Percentiles rank a stretch among this genome's conserved stretches.
Evolutionary conservation across 2,888 invertebrate species (phyloP).

Genomic region (Andricus quercusramuli): DNA sequence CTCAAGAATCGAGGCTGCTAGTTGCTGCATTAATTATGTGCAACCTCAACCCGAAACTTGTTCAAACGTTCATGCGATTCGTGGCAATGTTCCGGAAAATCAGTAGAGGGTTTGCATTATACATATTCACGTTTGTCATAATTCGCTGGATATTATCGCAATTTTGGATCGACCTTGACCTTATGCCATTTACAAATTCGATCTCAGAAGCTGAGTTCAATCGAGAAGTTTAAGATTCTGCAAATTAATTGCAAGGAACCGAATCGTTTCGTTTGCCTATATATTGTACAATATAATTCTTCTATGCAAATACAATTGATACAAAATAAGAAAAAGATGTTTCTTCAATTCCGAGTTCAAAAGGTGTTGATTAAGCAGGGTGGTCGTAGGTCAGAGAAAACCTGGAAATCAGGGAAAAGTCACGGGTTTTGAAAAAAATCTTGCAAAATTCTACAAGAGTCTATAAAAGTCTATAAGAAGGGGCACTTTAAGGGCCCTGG

Average conservation of each 20-base stretch:
- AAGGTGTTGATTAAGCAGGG: neutral
- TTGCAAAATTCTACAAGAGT: too few relatives aligned
- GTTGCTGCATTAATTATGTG: slow-evolving; percentile 68
- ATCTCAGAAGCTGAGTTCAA: neutral
- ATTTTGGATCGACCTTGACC: neutral
- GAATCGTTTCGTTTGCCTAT: neutral
- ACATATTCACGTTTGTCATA: slow-evolving; percentile 68
- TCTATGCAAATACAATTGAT: too few relatives aligned
- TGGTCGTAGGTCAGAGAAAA: too few relatives aligned
- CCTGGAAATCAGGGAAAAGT: too few relatives aligned
- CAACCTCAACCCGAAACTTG: slow-evolving; percentile 67
- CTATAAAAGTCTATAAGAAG: too few relatives aligned
- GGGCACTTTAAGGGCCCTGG: too few relatives aligned
- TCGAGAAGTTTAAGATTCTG: neutral
- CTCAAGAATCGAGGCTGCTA: slow-evolving; percentile 62
- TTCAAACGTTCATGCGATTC: slow-evolving; percentile 60
- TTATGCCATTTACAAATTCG: neutral
- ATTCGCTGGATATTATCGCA: slow-evolving; percentile 45
- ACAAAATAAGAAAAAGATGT: too few relatives aligned
- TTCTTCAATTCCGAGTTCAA: neutral
- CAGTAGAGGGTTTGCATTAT: slow-evolving; percentile 66
- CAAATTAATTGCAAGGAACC: neutral
- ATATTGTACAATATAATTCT: neutral
- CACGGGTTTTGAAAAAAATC: too few relatives aligned
- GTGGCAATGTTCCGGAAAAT: slow-evolving; percentile 56